These are phyloP conservation scores for Trogon melanurus DNA, from an alignment of 2,113 vertebrate species.

Conservation along the genomic window DNA sequence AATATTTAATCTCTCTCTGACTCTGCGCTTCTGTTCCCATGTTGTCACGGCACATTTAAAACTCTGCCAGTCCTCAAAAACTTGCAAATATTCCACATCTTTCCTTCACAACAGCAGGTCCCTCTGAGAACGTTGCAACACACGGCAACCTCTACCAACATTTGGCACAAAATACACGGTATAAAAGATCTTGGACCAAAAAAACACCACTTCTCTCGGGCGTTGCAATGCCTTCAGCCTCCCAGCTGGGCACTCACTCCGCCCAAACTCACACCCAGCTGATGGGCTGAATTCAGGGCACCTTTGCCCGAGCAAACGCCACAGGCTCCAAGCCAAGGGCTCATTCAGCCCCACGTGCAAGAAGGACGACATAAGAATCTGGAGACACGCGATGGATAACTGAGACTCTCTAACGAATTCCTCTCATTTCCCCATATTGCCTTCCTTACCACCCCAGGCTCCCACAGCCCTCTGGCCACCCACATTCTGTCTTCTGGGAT, in stretches of 20 bases:
- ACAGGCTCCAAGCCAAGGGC: background rate
- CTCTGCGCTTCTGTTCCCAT: background rate
- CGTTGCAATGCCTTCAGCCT: background rate
- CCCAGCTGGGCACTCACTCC: background rate
- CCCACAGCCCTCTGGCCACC: rapidly evolving
- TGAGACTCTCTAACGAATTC: background rate
- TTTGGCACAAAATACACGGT: background rate
- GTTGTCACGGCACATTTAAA: background rate
- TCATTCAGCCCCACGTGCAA: background rate
- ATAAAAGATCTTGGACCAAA: background rate
- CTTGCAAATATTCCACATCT: background rate
- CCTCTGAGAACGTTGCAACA: background rate
- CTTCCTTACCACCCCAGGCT: background rate
- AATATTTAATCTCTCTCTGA: background rate
- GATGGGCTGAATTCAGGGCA: background rate
- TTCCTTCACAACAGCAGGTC: background rate
- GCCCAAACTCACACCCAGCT: rapidly evolving
- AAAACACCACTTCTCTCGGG: rapidly evolving
- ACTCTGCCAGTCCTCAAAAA: background rate
- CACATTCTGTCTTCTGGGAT: background rate
- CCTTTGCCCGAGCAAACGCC: background rate
- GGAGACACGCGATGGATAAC: background rate
- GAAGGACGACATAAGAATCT: background rate
- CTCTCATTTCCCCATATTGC: rapidly evolving
- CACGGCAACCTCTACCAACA: background rate